Evolutionary conservation across 2,888 invertebrate genomes (phyloP).

Genomic region (Chloroclysta siterata): DNA sequence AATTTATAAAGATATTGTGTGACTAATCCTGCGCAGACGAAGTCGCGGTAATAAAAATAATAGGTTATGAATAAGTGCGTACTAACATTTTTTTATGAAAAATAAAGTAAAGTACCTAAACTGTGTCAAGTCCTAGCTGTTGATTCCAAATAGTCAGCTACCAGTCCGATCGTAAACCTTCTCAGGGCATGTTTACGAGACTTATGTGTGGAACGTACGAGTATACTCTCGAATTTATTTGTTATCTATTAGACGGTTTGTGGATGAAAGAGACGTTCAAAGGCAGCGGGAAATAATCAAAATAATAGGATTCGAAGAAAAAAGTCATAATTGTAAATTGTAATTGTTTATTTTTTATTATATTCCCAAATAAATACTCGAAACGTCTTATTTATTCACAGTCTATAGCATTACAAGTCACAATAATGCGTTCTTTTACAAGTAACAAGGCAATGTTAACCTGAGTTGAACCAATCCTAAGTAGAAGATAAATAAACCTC

Average conservation of each 20-base stretch:
- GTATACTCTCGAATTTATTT: not conserved
- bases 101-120: not conserved
- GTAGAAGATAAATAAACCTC: constrained; percentile 27
- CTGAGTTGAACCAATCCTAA: constrained; percentile 3
- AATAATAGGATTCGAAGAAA: too few species aligned
- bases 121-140: constrained; percentile 3
- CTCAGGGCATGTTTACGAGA: constrained; percentile 28
- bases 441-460: not conserved
- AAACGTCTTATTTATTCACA: too few species aligned
- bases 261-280: not conserved
- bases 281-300: too few species aligned
- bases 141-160: constrained; percentile 31
- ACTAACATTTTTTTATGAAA: not conserved
- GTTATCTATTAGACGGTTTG: not conserved
- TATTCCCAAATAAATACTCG: too few species aligned
- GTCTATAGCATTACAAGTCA: too few species aligned
- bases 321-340: too few species aligned
- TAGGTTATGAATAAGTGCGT: not conserved
- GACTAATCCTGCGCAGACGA: too few species aligned
- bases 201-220: constrained; percentile 1
- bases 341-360: too few species aligned
- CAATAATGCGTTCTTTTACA: too few species aligned
- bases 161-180: constrained; percentile 24
- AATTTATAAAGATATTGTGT: too few species aligned
- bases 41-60: too few species aligned